These are phyloP conservation scores for Hydrolagus affinis DNA, from an alignment of 2,113 vertebrate species.

Conservation along the genomic window DNA sequence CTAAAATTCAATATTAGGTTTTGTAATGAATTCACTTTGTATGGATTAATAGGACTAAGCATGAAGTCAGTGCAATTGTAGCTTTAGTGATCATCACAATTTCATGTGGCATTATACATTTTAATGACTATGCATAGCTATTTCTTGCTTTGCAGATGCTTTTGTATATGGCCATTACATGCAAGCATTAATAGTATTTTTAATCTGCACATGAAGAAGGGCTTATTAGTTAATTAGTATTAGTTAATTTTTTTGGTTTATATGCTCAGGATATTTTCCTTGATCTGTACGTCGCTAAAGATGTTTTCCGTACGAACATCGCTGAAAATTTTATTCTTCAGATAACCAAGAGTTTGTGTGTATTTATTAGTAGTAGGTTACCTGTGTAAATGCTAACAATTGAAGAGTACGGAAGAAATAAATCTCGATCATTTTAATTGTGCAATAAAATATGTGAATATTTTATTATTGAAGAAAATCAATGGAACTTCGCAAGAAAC, in stretches of 20 bases:
- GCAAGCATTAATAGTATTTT: not conserved
- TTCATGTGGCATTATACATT: conserved; percentile 2
- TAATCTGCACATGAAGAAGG: not conserved
- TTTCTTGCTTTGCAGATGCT: conserved; percentile 2
- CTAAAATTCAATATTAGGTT: not conserved
- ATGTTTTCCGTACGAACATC: not conserved
- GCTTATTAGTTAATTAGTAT: not conserved
- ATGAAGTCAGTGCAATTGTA: not conserved
- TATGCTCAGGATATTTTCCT: conserved; percentile 19
- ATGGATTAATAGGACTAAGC: not conserved
- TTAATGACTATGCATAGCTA: not conserved
- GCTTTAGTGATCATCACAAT: not conserved
- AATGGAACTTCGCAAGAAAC: conserved; percentile 17
- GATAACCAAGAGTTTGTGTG: not conserved
- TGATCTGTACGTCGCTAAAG: not conserved
- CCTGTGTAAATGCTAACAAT: not conserved
- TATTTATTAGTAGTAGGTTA: conserved; percentile 6
- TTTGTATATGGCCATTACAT: not conserved
- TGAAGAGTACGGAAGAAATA: not conserved
- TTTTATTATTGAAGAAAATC: conserved; percentile 21
- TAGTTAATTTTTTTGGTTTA: conserved; percentile 13
- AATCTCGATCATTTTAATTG: conserved; percentile 26
- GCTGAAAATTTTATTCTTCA: conserved; percentile 1
- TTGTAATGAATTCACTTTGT: conserved; percentile 17
- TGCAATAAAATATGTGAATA: conserved; percentile 20